These are phyloP conservation scores for Ferrisia virgata DNA, from an alignment of 2,888 invertebrate genomes.

Conservation along the genomic window DNA sequence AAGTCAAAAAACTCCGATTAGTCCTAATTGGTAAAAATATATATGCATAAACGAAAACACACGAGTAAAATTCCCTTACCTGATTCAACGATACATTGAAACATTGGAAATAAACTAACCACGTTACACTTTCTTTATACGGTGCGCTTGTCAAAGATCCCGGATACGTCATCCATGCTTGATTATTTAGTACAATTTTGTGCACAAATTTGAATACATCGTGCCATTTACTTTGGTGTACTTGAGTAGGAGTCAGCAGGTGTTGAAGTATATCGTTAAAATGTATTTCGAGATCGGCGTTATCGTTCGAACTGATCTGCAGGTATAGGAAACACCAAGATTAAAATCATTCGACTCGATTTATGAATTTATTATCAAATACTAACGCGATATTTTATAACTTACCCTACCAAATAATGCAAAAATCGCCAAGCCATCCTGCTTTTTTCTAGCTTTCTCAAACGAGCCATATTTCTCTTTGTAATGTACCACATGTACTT, in stretches of 20 bases:
- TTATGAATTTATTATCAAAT: too few species aligned
- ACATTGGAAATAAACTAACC: conserved; percentile 37
- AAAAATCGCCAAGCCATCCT: conserved; percentile 68
- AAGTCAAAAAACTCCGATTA: too few species aligned
- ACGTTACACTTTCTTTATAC: conserved; percentile 42
- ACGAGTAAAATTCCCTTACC: not conserved
- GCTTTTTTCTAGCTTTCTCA: conserved; percentile 64
- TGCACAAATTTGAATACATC: not conserved
- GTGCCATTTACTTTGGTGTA: not conserved
- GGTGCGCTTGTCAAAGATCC: conserved; percentile 42
- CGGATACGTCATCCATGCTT: conserved; percentile 35
- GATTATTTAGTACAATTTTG: not conserved
- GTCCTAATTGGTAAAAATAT: not conserved
- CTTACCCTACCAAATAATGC: conserved; percentile 58
- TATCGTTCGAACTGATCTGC: not conserved
- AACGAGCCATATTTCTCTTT: conserved; percentile 67
- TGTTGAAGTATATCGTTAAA: not conserved
- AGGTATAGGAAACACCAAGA: not conserved
- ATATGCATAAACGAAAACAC: not conserved
- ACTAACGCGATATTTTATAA: not conserved
- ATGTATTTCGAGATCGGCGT: not conserved
- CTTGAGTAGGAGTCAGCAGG: not conserved
- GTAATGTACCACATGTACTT: conserved; percentile 76
- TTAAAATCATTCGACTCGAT: too few species aligned
- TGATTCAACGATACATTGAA: conserved; percentile 36